Evolutionary conservation across 2,888 invertebrate species (phyloP), one percentile per base, ranked within the genome.

Genomic region (Cylloceria caligata): DNA sequence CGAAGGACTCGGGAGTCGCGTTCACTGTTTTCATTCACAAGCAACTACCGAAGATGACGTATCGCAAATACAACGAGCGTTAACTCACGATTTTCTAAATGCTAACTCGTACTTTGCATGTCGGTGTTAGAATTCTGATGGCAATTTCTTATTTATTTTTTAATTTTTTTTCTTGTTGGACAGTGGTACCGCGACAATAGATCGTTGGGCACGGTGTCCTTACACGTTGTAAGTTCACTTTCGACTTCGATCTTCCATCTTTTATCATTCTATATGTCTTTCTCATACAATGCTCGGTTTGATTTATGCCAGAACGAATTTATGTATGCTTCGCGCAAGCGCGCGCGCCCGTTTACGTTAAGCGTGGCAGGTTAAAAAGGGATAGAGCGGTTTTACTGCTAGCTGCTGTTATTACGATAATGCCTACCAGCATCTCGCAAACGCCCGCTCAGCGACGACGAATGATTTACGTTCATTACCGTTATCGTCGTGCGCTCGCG

Each of bases 1-100:
- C 87, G 87, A 89, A 88, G 88, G 89, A 88, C 88, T 86, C 83
- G 73, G 39, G 39, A 36, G 57, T 64, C 69, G 49, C 69, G 16
- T 67, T 72, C 76, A 62, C 71, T 67, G 67, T 57, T 74, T 60
- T 21, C 36, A 64, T 69, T 47, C 65, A 42, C 39, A 39, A 62
- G 71, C 21, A 65, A 21, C n/a, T 9, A 3, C 49, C 30, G 19
- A 30, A 68, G 57, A 42, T n/a, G 45, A 57, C 49, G 75, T 36
- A 75, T 65, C 45, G 52, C 74, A n/a, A 65, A 27, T 69, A 36
- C 21, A 64, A 5, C 34, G 24, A 75, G 42, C 36, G 65, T 30
- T 75, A 62, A 71, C 39, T 60, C 71, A 76, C 67, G 81, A 72
- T 76, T 76, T 49, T 81, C 62, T 72, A 72, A 81, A 81, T 72